Evolutionary conservation across 2,888 invertebrate species (phyloP).

Genomic region (Merodon equestris): DNA sequence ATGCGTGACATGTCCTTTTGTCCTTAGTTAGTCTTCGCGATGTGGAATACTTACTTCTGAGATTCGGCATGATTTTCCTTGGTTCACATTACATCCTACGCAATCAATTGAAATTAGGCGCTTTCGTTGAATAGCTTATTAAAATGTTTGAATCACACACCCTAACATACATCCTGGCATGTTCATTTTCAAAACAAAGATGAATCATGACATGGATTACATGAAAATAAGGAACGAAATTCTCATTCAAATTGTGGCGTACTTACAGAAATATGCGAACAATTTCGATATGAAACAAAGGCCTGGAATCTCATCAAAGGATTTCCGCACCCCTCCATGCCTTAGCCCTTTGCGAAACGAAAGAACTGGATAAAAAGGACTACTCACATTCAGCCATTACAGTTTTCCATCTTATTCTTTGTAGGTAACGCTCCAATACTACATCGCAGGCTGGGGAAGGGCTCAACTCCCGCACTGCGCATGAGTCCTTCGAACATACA

Average conservation of each 20-base stretch:
- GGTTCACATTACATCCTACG: no score
- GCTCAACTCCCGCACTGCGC: constrained; percentile 24
- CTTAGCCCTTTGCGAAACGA: constrained; percentile 33
- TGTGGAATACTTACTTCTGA: no score
- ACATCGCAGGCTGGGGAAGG: constrained; percentile 41
- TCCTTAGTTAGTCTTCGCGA: no score
- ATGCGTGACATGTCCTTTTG: no score
- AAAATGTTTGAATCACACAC: constrained; percentile 47
- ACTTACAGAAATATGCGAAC: constrained; percentile 60
- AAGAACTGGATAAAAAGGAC: no score
- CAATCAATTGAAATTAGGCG: no score
- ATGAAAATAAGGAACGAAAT: not conserved
- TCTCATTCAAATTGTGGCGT: not conserved
- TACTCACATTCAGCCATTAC: constrained; percentile 55
- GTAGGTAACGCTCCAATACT: not conserved
- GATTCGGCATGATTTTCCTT: no score
- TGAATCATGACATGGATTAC: constrained; percentile 60
- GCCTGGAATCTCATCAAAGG: constrained; percentile 45
- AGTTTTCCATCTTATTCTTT: constrained; percentile 27
- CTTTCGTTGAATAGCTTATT: constrained; percentile 66
- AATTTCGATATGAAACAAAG: constrained; percentile 68
- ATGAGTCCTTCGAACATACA: constrained; percentile 23
- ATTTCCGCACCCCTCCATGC: not conserved
- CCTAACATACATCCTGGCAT: constrained; percentile 8
- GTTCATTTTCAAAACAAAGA: constrained; percentile 47